Evolutionary conservation across 2,888 invertebrate genomes (phyloP), one percentile per base, ranked within the genome.

Genomic region (Papilio protenor): DNA sequence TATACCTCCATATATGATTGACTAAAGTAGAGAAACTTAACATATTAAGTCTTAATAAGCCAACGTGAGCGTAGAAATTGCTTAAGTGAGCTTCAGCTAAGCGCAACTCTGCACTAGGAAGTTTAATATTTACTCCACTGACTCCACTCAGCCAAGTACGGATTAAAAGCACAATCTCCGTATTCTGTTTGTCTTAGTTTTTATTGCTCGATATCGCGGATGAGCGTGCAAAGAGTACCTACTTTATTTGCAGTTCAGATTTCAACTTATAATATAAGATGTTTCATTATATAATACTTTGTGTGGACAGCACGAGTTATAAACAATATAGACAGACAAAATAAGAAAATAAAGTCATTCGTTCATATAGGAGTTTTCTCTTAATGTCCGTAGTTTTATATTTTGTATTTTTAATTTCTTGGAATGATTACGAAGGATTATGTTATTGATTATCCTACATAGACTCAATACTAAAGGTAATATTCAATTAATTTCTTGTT

Each of bases 151-250:
- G 45, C 45, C 21, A 21, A 70, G 70, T 49, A 49, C 23, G 47
- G 70, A 49, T 70, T 70, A 70, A 70, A 70, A 70, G 47, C 70
- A 47, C 47, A 47, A 70, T 47, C 70, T 70, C 70, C n/a, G 47
- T 70, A 70, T 70, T 49, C 45, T 70, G 70, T 70, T 70, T 49
- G 47, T 70, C 70, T 70, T 49, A 70, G 47, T 70, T 70, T 70
- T 70, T 70, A 70, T 70, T 70, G 70, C 70, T 70, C 47, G 70
- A 70, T 70, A 70, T 70, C 47, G 47, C 10, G 47, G 47, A 49
- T 70, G n/a, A 66, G 11, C 40, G n/a, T 66, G 11, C 40, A 40
- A 64, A 64, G 27, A 64, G 64, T 40, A 33, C 18, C 6, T 1
- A 66, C 40, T 40, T 40, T 40, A 40, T 66, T 64, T 18, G 33